phyloP scores from a whole-genome alignment of 2,797 vertebrate genomes.

The Avahi laniger region DNA sequence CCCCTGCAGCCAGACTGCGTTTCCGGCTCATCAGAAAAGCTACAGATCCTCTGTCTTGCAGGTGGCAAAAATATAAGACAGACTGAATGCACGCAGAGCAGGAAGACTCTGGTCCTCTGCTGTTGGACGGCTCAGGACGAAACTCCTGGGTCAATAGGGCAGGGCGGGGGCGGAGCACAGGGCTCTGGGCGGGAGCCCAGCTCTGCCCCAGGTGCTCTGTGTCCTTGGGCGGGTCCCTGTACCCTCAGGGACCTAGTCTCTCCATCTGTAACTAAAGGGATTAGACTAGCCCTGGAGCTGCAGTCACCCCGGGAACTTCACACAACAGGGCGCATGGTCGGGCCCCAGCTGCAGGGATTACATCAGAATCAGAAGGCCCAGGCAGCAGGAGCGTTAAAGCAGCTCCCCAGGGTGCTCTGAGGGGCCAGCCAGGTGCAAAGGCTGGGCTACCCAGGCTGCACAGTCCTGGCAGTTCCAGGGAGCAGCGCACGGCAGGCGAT shows the following conservation, averaged over 20 bases:
- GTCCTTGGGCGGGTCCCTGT: neutral
- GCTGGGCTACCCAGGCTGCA: rapidly evolving
- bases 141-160: neutral
- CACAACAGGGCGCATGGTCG: neutral
- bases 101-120: too few species aligned
- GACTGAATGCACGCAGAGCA: rapidly evolving
- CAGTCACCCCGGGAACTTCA: neutral
- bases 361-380: neutral
- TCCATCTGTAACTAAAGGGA: neutral
- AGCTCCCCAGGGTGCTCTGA: neutral
- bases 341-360: neutral
- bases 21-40: constrained; percentile 46
- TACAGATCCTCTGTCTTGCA: neutral
- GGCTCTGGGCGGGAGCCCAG: too few species aligned
- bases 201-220: neutral
- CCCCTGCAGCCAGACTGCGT: constrained; percentile 9
- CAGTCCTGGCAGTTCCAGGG: rapidly evolving
- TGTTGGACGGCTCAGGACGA: neutral
- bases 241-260: neutral
- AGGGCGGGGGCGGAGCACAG: neutral
- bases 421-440: rapidly evolving
- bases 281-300: neutral
- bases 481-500: rapidly evolving
- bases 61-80: neutral
- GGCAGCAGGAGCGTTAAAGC: neutral